Conservation (phyloP, 2,888 invertebrate genomes). For the Oscheius sp. region DNA sequence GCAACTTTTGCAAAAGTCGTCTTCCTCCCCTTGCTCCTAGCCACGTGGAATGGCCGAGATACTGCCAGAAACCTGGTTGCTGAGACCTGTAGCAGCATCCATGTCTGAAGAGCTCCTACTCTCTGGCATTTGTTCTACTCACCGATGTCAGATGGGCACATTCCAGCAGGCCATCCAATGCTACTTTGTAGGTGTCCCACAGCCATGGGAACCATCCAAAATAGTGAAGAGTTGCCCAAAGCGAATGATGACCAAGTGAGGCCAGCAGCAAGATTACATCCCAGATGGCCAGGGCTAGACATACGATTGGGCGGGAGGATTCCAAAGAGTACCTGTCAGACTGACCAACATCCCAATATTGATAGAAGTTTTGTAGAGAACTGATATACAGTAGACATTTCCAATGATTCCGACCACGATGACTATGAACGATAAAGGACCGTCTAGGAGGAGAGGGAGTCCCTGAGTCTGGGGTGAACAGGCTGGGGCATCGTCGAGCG, state of each 20-base stretch:
- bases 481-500: slow-evolving; percentile 12
- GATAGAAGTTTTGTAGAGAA: slow-evolving; percentile 57
- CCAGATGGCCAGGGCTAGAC: slow-evolving; percentile 50
- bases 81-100: slow-evolving; percentile 65
- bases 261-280: slow-evolving; percentile 57
- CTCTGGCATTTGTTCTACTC: slow-evolving; percentile 2
- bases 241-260: slow-evolving; percentile 58
- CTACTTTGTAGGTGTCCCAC: slow-evolving; percentile 52
- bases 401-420: slow-evolving; percentile 54
- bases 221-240: slow-evolving; percentile 56
- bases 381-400: slow-evolving; percentile 56
- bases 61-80: slow-evolving; percentile 64
- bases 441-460: slow-evolving; percentile 48
- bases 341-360: slow-evolving; percentile 64
- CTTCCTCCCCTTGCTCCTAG: slow-evolving; percentile 11
- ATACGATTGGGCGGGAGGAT: not conserved
- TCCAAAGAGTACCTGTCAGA: slow-evolving; percentile 45
- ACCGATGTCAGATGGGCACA: slow-evolving; percentile 65
- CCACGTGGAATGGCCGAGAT: slow-evolving; percentile 53
- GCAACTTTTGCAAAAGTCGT: slow-evolving; percentile 21
- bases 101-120: slow-evolving; percentile 50
- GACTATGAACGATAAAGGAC: slow-evolving; percentile 48
- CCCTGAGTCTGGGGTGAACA: slow-evolving; percentile 40
- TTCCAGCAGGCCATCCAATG: slow-evolving; percentile 55
- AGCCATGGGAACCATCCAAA: slow-evolving; percentile 41